Evolutionary conservation across 1,140 invertebrate species (phyloP).

Genomic region (Drosophila orena): DNA sequence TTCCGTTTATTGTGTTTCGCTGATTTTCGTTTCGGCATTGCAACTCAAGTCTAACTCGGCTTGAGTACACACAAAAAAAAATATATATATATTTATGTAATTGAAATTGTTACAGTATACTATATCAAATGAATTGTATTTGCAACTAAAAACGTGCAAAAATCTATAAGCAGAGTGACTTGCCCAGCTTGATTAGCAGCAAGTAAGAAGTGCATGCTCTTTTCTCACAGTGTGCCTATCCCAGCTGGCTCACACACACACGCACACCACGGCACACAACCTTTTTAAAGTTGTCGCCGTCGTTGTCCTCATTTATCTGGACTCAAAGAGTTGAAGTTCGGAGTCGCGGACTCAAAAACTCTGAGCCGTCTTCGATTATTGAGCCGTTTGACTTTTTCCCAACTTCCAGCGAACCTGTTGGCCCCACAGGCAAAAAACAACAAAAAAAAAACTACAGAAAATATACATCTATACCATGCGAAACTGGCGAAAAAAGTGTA

Average conservation of each 20-base stretch:
- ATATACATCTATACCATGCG: slow-evolving; percentile 7
- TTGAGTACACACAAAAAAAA: not conserved
- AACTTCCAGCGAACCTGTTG: slow-evolving; percentile 68
- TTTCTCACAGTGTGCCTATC: slow-evolving; percentile 47
- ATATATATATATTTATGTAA: not conserved
- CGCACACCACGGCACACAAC: slow-evolving; percentile 65
- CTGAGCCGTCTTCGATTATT: slow-evolving; percentile 69
- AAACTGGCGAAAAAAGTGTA: slow-evolving; percentile 25
- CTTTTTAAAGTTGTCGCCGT: slow-evolving; percentile 80
- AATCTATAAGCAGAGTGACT: too few species aligned
- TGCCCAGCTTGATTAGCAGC: too few species aligned
- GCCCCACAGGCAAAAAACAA: slow-evolving; percentile 61
- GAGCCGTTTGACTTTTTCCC: slow-evolving; percentile 76
- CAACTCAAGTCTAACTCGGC: not conserved
- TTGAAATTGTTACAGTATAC: not conserved
- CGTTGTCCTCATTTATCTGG: slow-evolving; percentile 79
- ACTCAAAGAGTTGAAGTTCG: slow-evolving; percentile 51
- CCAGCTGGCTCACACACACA: slow-evolving; percentile 46
- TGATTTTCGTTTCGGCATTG: slow-evolving; percentile 16
- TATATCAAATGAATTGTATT: too few species aligned
- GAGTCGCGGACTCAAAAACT: slow-evolving; percentile 33
- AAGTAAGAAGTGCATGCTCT: not conserved
- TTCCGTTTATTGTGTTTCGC: slow-evolving; percentile 16
- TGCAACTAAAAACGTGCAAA: not conserved
- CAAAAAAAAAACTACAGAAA: slow-evolving; percentile 17